Evolutionary conservation across 35 echinoderm and acorn worm species (phyloP).

Genomic region (Lytechinus variegatus): DNA sequence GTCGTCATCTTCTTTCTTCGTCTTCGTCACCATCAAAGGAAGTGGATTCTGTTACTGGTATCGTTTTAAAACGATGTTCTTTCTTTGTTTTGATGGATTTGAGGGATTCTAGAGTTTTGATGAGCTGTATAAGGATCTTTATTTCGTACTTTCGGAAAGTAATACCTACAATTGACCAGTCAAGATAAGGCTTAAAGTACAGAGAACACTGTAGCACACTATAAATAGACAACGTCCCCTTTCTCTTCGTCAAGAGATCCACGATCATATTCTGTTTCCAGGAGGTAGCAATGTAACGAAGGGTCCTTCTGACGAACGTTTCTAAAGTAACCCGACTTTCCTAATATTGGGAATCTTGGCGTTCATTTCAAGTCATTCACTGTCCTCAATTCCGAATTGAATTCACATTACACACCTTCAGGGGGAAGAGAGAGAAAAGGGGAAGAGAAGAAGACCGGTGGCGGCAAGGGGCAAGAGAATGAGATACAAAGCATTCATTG

Average conservation of each 20-base stretch:
- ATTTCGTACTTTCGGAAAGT: neutral
- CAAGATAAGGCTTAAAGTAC: neutral
- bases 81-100: neutral
- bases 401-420: conserved; percentile 2
- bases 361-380: neutral
- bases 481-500: neutral
- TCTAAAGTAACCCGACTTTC: conserved; percentile 1
- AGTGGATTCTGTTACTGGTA: no score
- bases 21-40: no score
- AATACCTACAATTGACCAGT: neutral
- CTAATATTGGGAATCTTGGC: neutral
- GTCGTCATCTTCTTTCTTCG: no score
- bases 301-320: neutral
- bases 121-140: neutral
- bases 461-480: neutral
- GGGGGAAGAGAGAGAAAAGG: neutral
- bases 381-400: neutral
- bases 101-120: neutral
- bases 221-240: neutral
- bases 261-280: neutral
- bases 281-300: neutral
- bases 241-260: neutral
- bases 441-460: neutral
- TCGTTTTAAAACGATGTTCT: neutral
- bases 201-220: neutral